These are phyloP conservation scores for Forficula auricularia DNA, from an alignment of 1,140 invertebrate genomes.

Conservation along the genomic window DNA sequence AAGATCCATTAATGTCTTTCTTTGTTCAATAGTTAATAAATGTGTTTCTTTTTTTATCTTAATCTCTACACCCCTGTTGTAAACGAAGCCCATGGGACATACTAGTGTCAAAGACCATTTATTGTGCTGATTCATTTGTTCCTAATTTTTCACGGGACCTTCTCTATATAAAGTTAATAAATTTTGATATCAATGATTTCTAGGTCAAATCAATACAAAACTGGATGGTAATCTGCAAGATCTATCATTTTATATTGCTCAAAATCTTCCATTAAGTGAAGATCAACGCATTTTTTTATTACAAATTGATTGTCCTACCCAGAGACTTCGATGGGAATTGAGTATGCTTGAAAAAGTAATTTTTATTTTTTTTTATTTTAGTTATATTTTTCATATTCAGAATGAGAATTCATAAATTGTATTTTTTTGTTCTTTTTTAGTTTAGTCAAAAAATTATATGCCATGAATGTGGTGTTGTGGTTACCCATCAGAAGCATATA, in stretches of 20 bases:
- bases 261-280: slow-evolving; percentile 48
- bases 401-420: too few relatives aligned
- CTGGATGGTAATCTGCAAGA: slow-evolving; percentile 19
- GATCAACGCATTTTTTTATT: slow-evolving; percentile 39
- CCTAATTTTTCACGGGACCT: too few relatives aligned
- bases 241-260: slow-evolving; percentile 61
- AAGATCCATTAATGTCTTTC: too few relatives aligned
- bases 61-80: too few relatives aligned
- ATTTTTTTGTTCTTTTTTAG: not conserved
- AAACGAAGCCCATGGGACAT: too few relatives aligned
- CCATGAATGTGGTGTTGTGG: slow-evolving; percentile 34
- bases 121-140: too few relatives aligned
- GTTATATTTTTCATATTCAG: too few relatives aligned
- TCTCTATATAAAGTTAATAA: too few relatives aligned
- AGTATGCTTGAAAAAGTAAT: slow-evolving; percentile 39
- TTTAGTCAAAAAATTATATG: slow-evolving; percentile 25
- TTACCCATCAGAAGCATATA: slow-evolving; percentile 49
- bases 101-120: too few relatives aligned
- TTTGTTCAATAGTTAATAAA: too few relatives aligned
- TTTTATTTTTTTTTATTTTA: slow-evolving; percentile 4
- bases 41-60: too few relatives aligned
- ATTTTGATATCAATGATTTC: too few relatives aligned
- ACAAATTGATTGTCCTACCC: slow-evolving; percentile 41
- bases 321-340: slow-evolving; percentile 45
- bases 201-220: slow-evolving; percentile 1